Percentiles rank a stretch among this genome's conserved stretches.
These are phyloP conservation scores for Drosophila koepferae DNA, from an alignment of 2,888 invertebrate genomes.

Conservation along the genomic window DNA sequence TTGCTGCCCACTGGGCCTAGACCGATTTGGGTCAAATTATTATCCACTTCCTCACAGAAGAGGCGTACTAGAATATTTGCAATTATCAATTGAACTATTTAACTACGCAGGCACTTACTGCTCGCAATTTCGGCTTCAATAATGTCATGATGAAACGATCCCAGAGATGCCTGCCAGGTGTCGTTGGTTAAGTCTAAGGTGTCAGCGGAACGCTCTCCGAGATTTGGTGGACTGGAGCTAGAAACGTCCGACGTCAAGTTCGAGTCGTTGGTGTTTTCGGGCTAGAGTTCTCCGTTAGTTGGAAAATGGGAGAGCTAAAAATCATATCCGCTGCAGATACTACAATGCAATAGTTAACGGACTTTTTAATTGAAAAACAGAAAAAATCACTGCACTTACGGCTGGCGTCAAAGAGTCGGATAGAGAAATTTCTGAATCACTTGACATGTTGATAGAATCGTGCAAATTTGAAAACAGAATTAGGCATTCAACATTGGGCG, in stretches of 20 bases:
- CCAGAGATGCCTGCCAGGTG: background rate
- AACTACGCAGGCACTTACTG: background rate
- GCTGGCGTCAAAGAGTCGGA: background rate
- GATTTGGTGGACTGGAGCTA: background rate
- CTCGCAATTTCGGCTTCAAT: constrained; percentile 1
- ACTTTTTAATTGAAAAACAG: background rate
- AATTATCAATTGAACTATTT: no score
- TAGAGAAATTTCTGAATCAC: background rate
- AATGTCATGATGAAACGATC: background rate
- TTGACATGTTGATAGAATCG: background rate
- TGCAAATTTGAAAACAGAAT: background rate
- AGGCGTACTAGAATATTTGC: constrained; percentile 29
- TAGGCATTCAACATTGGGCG: background rate
- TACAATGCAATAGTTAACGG: background rate
- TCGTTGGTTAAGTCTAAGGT: background rate
- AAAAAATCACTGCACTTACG: constrained; percentile 2
- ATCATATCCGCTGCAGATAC: accelerated
- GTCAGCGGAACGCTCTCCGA: background rate
- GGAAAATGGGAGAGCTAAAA: background rate
- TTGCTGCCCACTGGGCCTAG: background rate
- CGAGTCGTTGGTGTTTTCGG: background rate
- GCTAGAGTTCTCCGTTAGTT: constrained; percentile 4
- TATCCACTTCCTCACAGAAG: constrained; percentile 32
- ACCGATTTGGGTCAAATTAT: constrained; percentile 28
- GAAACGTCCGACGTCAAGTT: background rate